These are phyloP conservation scores for Podarcis cretensis DNA, from an alignment of 2,113 vertebrate genomes.

Conservation along the genomic window DNA sequence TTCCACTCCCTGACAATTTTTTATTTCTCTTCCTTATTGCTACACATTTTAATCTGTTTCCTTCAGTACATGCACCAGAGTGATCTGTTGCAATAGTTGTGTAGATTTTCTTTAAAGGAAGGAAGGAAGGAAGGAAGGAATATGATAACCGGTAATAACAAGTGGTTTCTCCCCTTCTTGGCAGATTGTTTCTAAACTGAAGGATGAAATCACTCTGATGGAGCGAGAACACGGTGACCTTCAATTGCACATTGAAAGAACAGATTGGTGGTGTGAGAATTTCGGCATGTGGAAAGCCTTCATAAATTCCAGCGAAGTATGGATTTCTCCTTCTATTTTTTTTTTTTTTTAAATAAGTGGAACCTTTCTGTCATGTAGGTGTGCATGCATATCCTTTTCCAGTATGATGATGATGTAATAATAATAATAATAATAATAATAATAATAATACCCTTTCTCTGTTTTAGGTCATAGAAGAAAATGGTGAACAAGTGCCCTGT, in stretches of 20 bases:
- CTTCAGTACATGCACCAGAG: neutral
- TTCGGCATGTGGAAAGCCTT: constrained; percentile 92
- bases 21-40: neutral
- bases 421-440: neutral
- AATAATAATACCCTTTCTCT: neutral
- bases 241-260: constrained; percentile 92
- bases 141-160: neutral
- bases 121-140: neutral
- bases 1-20: neutral
- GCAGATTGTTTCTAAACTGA: constrained; percentile 94
- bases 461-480: constrained; percentile 90
- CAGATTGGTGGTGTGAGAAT: constrained; percentile 99
- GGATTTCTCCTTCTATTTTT: neutral
- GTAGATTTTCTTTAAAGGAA: neutral
- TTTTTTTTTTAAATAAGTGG: neutral
- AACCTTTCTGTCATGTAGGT: neutral
- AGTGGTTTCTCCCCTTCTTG: neutral
- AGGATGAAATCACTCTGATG: constrained; percentile 93
- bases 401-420: neutral
- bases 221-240: constrained; percentile 93
- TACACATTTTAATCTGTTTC: neutral
- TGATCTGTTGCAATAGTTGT: neutral
- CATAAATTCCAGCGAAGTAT: constrained; percentile 89
- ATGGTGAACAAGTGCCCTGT: constrained; percentile 91
- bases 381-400: neutral